Conservation (phyloP, 2,888 invertebrate genomes). For the Protophormia terraenovae region DNA sequence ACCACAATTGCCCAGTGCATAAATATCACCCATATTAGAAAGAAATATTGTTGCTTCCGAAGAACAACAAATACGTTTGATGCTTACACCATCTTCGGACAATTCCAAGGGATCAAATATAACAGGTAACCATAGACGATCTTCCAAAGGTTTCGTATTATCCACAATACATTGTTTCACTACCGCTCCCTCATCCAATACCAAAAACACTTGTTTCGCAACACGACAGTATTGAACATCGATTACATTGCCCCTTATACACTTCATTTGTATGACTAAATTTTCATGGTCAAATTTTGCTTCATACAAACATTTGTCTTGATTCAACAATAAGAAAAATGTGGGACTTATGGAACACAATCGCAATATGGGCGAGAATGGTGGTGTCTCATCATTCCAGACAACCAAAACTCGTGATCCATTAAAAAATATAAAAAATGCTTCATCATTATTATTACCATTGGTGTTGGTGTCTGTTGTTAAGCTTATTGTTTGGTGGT, state of each 20-base stretch:
- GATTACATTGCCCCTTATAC: slow-evolving; percentile 71
- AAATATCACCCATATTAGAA: slow-evolving; percentile 75
- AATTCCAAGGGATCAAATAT: slow-evolving; percentile 78
- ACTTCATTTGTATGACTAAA: slow-evolving; percentile 68
- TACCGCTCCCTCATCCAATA: slow-evolving; percentile 69
- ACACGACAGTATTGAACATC: slow-evolving; percentile 75
- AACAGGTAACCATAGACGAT: slow-evolving; percentile 74
- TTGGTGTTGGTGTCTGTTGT: no score
- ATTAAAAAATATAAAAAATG: slow-evolving; percentile 54
- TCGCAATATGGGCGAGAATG: slow-evolving; percentile 30
- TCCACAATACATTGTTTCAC: slow-evolving; percentile 59
- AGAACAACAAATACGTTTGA: slow-evolving; percentile 78
- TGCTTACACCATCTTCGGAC: slow-evolving; percentile 76
- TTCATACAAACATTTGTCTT: slow-evolving; percentile 48
- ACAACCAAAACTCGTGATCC: slow-evolving; percentile 40
- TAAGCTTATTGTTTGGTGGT: slow-evolving; percentile 7
- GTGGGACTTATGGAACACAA: slow-evolving; percentile 48
- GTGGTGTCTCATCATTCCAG: slow-evolving; percentile 22
- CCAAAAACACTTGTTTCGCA: slow-evolving; percentile 72
- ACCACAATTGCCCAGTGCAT: slow-evolving; percentile 79
- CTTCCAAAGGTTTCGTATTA: slow-evolving; percentile 31
- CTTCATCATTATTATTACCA: slow-evolving; percentile 8
- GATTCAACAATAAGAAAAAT: slow-evolving; percentile 28
- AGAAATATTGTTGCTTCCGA: slow-evolving; percentile 78
- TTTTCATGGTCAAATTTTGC: slow-evolving; percentile 53